phyloP scores from a whole-genome alignment of 2,888 invertebrate species.

The Calameuta pallipes region DNA sequence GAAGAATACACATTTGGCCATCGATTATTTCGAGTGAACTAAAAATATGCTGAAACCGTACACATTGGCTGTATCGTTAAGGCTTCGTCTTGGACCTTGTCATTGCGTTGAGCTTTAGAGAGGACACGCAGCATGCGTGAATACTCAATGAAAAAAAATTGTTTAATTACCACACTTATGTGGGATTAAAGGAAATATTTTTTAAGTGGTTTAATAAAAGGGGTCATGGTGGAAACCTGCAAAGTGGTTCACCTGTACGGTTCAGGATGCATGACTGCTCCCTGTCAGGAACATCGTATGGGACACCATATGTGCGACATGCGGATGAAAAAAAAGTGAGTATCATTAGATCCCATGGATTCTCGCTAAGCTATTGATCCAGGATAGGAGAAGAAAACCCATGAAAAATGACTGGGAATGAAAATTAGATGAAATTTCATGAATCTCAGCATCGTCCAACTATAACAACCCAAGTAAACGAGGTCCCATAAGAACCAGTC shows the following conservation, averaged over 20 bases:
- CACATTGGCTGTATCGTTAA: not conserved
- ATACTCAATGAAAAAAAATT: not conserved
- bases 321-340: not conserved
- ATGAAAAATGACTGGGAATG: not conserved
- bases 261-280: conserved; percentile 26
- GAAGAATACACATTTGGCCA: conserved; percentile 31
- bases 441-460: not conserved
- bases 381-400: not conserved
- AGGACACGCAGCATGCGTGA: not conserved
- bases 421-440: not conserved
- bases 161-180: not conserved
- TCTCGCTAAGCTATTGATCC: not conserved
- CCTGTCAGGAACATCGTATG: conserved; percentile 5
- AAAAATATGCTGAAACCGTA: conserved; percentile 44
- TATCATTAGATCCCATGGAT: conserved; percentile 2
- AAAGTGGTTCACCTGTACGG: conserved; percentile 40
- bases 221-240: conserved; percentile 28
- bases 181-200: not conserved
- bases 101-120: not conserved
- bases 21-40: conserved; percentile 9
- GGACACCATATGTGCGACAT: conserved; percentile 12
- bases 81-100: conserved; percentile 1
- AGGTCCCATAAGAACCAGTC: not conserved
- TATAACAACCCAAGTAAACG: not conserved
- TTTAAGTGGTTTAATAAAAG: not conserved